phyloP scores from a whole-genome alignment of 23 tunicate genomes.

The Trididemnum clinides region DNA sequence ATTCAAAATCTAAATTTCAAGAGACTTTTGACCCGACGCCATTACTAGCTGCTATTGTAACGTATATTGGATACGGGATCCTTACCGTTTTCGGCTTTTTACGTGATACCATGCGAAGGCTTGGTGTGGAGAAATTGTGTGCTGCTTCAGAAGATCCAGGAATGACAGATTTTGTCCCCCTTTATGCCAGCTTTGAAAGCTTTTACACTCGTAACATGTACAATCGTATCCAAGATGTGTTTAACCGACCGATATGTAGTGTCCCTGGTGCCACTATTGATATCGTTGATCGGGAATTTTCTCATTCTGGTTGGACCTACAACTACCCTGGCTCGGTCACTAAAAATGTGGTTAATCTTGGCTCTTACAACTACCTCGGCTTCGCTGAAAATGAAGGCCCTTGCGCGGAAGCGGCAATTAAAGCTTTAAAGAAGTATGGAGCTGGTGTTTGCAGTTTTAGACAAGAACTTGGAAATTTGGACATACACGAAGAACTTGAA shows the following conservation, averaged over 20 bases:
- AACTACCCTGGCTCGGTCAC: conserved; percentile 55
- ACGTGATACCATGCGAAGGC: conserved; percentile 56
- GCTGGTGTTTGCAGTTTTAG: conserved; percentile 72
- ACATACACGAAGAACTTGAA: conserved; percentile 77
- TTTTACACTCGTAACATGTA: conserved; percentile 87
- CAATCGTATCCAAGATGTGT: conserved; percentile 67
- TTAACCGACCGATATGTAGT: conserved; percentile 80
- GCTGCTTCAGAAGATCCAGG: conserved; percentile 48
- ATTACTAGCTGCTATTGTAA: conserved; percentile 46
- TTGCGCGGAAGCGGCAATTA: conserved; percentile 80
- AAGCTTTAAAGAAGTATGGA: conserved; percentile 57
- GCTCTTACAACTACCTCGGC: conserved; percentile 86
- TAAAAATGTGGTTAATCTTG: conserved; percentile 72
- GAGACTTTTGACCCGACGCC: conserved; percentile 67
- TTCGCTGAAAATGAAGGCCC: conserved; percentile 84
- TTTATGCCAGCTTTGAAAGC: conserved; percentile 76
- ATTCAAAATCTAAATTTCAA: conserved; percentile 34
- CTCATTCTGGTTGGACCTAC: conserved; percentile 70
- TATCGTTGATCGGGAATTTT: conserved; percentile 51
- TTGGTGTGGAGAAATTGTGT: conserved; percentile 37
- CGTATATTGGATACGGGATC: conserved; percentile 70
- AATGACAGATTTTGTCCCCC: conserved; percentile 73
- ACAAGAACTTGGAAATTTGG: conserved; percentile 65
- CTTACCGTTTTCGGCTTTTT: conserved; percentile 60
- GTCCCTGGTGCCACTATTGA: conserved; percentile 84